Evolutionary conservation across 2,797 vertebrate genomes (phyloP).

Genomic region (Anguilla marmorata): DNA sequence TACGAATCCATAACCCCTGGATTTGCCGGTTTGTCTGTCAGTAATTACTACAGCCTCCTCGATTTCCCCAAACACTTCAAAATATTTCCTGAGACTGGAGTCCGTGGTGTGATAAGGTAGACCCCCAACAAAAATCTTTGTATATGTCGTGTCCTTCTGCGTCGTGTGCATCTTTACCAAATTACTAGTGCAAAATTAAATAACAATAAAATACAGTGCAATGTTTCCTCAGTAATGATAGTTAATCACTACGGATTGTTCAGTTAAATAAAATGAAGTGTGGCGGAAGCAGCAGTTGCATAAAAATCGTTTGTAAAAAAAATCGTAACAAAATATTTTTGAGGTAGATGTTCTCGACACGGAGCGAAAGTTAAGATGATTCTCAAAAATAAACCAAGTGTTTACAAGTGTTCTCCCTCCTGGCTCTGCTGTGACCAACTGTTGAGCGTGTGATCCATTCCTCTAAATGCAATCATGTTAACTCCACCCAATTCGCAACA

Average conservation of each 20-base stretch:
- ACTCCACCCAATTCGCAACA: constrained; percentile 23
- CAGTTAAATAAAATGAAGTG: constrained; percentile 12
- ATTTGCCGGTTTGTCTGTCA: constrained; percentile 93
- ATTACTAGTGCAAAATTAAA: constrained; percentile 25
- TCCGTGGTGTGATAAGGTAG: constrained; percentile 96
- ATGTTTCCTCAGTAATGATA: constrained; percentile 10
- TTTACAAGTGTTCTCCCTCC: not conserved
- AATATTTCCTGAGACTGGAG: constrained; percentile 93
- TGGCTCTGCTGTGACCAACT: constrained; percentile 9
- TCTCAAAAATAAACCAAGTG: not conserved
- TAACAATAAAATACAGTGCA: constrained; percentile 16
- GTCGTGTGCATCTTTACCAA: constrained; percentile 88
- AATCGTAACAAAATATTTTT: not conserved
- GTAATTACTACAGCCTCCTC: constrained; percentile 97
- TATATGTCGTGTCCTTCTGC: constrained; percentile 97
- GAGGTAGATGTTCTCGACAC: constrained; percentile 23
- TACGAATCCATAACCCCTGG: constrained; percentile 96
- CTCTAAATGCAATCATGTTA: constrained; percentile 21
- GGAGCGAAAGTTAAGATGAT: not conserved
- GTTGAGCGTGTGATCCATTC: constrained; percentile 23
- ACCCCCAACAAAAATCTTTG: constrained; percentile 96
- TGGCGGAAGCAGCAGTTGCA: constrained; percentile 14
- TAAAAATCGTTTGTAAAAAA: constrained; percentile 21
- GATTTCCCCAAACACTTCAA: constrained; percentile 96
- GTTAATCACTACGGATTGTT: not conserved